Base-by-base conservation (phyloP, 1,140 invertebrate genomes). In the Gonatopus flavifemur region DNA sequence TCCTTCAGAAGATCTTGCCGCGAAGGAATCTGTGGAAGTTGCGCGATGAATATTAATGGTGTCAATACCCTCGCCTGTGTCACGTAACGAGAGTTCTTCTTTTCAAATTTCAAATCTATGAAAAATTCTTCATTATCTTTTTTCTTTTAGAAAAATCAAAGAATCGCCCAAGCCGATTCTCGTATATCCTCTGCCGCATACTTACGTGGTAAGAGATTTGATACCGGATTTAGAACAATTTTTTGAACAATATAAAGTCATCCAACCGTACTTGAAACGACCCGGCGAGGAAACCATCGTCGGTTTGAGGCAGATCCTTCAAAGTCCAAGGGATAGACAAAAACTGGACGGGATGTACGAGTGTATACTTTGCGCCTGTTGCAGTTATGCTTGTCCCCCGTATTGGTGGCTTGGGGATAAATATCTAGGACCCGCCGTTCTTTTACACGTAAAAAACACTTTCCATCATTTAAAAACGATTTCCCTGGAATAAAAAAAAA, bases 1-100 rank as follows among this genome's bases (percentile, higher is more conserved):
- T 87, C 89, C 8, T 96, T 92, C 67, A 77, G 91, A 45, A 78
- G 87, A 60, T 94, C 91, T 0, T 94, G 91, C 59, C 81, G 91
- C 15, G 92, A 94, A 78, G 89, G 91, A 31, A 94, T 96, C 65
- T 96, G 93, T 69, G 93, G 93, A 3, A 92, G 90, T 12, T 96
- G 93, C 74, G 83, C 88, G 1, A 90, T 96, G 85, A 95, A 94
- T 67, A 89, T 96, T 63, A 86, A 89, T 67, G 93, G 93, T 16
- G 72, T 81, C 0, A 96, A 96, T 69, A 91, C 87, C 25, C 79
- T 96, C 30, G 91, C 93, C 39, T 96, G 93, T 67, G 86, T 91
- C 60, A 88, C 83, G 84, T 86, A 74, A n/a, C n/a, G n/a, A n/a
- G 70, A 63, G 32, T 65, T 28, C 13, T 41, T 25, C 25, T 63